Percentiles rank a stretch among this genome's conserved stretches.
Evolutionary conservation across 2,888 invertebrate genomes (phyloP).

Genomic region (Eupithecia subumbrata): DNA sequence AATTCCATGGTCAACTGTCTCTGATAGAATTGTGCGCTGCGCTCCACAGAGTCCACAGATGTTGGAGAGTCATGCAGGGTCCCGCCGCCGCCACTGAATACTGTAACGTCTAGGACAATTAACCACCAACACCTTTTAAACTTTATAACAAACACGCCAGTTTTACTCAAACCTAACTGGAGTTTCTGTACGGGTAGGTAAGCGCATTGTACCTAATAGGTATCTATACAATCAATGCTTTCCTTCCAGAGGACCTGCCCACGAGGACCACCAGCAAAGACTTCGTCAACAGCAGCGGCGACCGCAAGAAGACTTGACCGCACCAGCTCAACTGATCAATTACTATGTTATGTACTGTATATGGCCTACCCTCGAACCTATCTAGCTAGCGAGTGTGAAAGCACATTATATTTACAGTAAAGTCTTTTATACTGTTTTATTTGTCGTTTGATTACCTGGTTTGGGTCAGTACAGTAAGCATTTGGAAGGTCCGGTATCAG

Average conservation of each 20-base stretch:
- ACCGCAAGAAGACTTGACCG: slow-evolving; percentile 54
- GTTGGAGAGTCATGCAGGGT: too few species aligned
- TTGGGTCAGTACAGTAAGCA: too few species aligned
- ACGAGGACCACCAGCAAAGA: slow-evolving; percentile 77
- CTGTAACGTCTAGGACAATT: too few species aligned
- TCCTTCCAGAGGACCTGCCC: slow-evolving; percentile 63
- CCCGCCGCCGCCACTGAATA: too few species aligned
- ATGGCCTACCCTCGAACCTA: neutral
- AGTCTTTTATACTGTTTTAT: neutral
- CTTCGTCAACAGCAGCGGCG: slow-evolving; percentile 66
- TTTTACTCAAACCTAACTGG: too few species aligned
- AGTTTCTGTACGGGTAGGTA: too few species aligned
- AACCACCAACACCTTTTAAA: too few species aligned
- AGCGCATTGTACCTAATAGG: neutral
- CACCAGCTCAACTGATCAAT: neutral
- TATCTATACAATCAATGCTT: slow-evolving; percentile 21
- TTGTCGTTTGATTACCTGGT: neutral
- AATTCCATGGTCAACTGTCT: too few species aligned
- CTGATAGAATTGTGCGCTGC: too few species aligned
- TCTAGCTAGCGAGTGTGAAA: neutral
- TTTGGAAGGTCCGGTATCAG: too few species aligned
- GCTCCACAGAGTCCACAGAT: too few species aligned
- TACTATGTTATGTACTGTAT: neutral
- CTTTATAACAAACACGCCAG: too few species aligned
- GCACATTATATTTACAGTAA: neutral